Conservation (phyloP, 2,888 invertebrate genomes). For the Heteromyza rotundicornis region DNA sequence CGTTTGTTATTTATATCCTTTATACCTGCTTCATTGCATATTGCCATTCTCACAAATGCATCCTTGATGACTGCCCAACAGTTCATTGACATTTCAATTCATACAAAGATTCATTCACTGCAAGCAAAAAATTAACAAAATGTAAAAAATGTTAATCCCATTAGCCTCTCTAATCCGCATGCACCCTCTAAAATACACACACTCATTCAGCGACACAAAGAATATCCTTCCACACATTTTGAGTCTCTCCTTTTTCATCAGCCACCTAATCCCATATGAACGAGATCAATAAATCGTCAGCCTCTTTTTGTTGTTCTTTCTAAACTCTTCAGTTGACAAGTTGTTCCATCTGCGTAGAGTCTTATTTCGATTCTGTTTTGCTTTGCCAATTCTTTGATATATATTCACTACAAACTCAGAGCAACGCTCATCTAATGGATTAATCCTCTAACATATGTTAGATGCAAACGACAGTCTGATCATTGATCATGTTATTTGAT, state of each 20-base stretch:
- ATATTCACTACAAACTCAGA: too few relatives aligned
- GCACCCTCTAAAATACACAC: background rate
- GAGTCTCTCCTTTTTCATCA: slow-evolving; percentile 2
- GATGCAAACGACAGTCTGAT: slow-evolving; percentile 13
- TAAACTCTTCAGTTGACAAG: too few relatives aligned
- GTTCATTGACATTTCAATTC: slow-evolving; percentile 19
- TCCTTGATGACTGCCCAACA: slow-evolving; percentile 10
- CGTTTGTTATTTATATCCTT: too few relatives aligned
- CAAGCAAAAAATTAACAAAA: too few relatives aligned
- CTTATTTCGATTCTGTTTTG: slow-evolving; percentile 36
- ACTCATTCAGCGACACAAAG: too few relatives aligned
- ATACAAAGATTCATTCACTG: too few relatives aligned
- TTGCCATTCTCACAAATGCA: too few relatives aligned
- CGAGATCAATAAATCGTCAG: slow-evolving; percentile 36
- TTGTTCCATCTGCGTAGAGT: slow-evolving; percentile 29
- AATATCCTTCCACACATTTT: slow-evolving; percentile 21
- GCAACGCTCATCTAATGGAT: too few relatives aligned
- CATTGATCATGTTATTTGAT: slow-evolving; percentile 19
- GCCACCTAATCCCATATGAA: slow-evolving; percentile 11
- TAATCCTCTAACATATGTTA: slow-evolving; percentile 20
- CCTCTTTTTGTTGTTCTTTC: too few relatives aligned
- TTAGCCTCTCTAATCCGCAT: slow-evolving; percentile 23
- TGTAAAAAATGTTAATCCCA: slow-evolving; percentile 23
- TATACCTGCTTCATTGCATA: too few relatives aligned
- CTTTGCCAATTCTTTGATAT: slow-evolving; percentile 37